A percentile compares a stretch with the other conserved stretches of the same genome.
Conservation (phyloP, 2,797 vertebrate genomes). For the Cryptoprocta ferox region DNA sequence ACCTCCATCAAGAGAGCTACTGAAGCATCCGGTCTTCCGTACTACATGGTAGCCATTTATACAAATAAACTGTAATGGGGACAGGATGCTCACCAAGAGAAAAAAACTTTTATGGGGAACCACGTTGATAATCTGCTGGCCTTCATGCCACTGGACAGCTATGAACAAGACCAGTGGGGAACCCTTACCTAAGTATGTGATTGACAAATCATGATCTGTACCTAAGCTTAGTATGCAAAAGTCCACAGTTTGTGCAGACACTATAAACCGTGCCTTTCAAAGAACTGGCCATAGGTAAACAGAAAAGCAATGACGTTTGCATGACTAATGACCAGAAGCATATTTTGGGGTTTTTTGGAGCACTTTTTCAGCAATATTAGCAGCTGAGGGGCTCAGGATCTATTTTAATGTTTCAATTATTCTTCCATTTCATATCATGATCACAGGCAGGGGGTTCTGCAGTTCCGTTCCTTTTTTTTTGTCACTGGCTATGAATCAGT, state of each 20-base stretch:
- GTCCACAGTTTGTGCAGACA: conserved; percentile 84
- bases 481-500: conserved; percentile 78
- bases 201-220: conserved; percentile 88
- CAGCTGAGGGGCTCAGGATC: conserved; percentile 85
- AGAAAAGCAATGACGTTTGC: conserved; percentile 83
- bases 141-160: conserved; percentile 72
- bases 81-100: conserved; percentile 86
- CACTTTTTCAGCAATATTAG: conserved; percentile 89
- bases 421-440: conserved; percentile 79
- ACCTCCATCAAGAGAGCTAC: conserved; percentile 91
- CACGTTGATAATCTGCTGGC: conserved; percentile 76
- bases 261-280: conserved; percentile 88
- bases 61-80: conserved; percentile 66
- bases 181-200: conserved; percentile 86
- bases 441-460: conserved; percentile 78
- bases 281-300: conserved; percentile 82
- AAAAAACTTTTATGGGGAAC: conserved; percentile 69
- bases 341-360: conserved; percentile 75
- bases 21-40: conserved; percentile 94
- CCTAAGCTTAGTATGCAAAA: conserved; percentile 87
- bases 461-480: conserved; percentile 53
- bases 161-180: conserved; percentile 74
- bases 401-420: conserved; percentile 81
- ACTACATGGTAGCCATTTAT: conserved; percentile 89
- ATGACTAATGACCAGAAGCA: conserved; percentile 83